A percentile compares a stretch with the other conserved stretches of the same genome.
These are phyloP conservation scores for Poecilia latipinna DNA, from an alignment of 2,113 vertebrate species.

Conservation along the genomic window DNA sequence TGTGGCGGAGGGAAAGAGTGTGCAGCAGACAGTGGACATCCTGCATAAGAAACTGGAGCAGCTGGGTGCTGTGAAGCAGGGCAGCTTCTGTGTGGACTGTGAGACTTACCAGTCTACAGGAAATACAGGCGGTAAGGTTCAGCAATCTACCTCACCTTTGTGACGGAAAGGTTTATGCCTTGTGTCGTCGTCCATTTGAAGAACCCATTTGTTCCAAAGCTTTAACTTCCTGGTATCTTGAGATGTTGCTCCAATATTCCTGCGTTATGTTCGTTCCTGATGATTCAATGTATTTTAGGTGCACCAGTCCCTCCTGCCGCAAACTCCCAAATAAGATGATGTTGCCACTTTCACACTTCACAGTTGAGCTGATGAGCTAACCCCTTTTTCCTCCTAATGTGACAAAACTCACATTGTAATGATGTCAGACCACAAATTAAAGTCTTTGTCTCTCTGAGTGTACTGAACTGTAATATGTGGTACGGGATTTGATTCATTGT, in stretches of 20 bases:
- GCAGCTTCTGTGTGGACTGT: constrained; percentile 95
- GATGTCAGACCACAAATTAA: too few relatives aligned
- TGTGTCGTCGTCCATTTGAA: not conserved
- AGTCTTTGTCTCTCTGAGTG: too few relatives aligned
- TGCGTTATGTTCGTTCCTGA: too few relatives aligned
- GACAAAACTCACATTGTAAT: too few relatives aligned
- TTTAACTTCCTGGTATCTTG: not conserved
- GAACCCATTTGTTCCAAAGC: not conserved
- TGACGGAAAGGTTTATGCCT: not conserved
- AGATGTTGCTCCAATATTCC: not conserved
- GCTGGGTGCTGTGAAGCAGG: constrained; percentile 93
- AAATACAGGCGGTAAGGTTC: constrained; percentile 81
- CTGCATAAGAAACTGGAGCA: constrained; percentile 91
- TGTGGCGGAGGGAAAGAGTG: constrained; percentile 92
- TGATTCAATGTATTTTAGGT: too few relatives aligned
- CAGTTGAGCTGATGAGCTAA: too few relatives aligned
- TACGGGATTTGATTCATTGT: too few relatives aligned
- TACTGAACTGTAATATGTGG: too few relatives aligned
- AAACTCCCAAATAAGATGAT: too few relatives aligned
- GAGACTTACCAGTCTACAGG: constrained; percentile 94
- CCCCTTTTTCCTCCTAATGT: too few relatives aligned
- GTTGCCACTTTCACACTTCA: too few relatives aligned
- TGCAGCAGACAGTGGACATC: constrained; percentile 94
- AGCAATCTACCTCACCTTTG: not conserved
- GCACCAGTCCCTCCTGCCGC: too few relatives aligned